Conservation (phyloP, 2,113 vertebrate species). For the Lucifuga dentata region DNA sequence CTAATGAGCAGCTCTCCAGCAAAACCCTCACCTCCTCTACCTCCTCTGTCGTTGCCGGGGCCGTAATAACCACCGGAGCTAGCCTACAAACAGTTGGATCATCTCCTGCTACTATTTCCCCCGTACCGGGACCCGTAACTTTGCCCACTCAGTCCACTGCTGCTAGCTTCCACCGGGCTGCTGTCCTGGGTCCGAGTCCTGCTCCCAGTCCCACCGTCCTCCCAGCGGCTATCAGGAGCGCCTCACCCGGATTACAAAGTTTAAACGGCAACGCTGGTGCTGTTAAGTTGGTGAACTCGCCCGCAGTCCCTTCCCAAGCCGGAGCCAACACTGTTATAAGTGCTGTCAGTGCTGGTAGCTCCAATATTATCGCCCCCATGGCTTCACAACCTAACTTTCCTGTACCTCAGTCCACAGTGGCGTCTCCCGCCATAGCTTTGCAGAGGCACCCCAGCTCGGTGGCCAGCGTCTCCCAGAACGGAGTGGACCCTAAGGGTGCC, state of each 20-base stretch:
- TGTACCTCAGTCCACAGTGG: constrained; percentile 55
- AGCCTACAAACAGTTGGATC: constrained; percentile 71
- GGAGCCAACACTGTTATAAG: constrained; percentile 50
- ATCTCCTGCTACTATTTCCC: constrained; percentile 44
- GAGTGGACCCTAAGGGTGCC: constrained; percentile 72
- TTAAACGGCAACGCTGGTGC: constrained; percentile 76
- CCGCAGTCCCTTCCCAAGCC: constrained; percentile 27
- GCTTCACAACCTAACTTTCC: constrained; percentile 54
- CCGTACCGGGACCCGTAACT: constrained; percentile 75
- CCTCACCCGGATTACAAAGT: constrained; percentile 68
- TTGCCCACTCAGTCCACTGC: constrained; percentile 62
- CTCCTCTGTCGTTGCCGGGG: constrained; percentile 62
- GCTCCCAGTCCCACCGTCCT: constrained; percentile 24
- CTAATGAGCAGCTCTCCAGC: constrained; percentile 62
- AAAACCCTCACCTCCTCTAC: constrained; percentile 64
- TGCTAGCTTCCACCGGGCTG: constrained; percentile 67
- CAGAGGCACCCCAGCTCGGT: constrained; percentile 77
- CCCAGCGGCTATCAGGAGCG: constrained; percentile 43
- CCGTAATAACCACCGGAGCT: constrained; percentile 61
- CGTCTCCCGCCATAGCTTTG: constrained; percentile 65
- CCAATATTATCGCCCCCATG: constrained; percentile 52
- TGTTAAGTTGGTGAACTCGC: constrained; percentile 67
- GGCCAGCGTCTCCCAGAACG: constrained; percentile 79
- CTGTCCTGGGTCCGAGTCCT: constrained; percentile 60
- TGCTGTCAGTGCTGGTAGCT: constrained; percentile 44